These are phyloP conservation scores for Carcina quercana DNA, from an alignment of 2,888 invertebrate species.

Conservation along the genomic window DNA sequence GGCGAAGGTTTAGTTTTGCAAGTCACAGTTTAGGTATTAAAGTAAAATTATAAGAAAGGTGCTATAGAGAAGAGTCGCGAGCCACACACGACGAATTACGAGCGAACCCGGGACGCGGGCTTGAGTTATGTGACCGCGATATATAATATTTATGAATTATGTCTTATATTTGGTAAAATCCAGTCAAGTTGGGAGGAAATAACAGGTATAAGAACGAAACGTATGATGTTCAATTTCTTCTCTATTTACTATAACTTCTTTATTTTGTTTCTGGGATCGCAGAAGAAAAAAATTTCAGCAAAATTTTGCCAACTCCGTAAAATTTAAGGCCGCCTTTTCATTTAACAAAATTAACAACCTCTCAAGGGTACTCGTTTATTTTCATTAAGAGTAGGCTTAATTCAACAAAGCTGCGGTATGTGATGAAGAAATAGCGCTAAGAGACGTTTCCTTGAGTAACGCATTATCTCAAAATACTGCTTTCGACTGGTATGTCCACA, in stretches of 20 bases:
- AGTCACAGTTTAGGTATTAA: slow-evolving; percentile 23
- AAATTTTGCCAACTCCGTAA: no score
- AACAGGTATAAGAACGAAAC: not conserved
- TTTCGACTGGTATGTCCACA: slow-evolving; percentile 48
- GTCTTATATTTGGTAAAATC: slow-evolving; percentile 39
- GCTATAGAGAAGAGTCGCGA: slow-evolving; percentile 53
- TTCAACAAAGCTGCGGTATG: slow-evolving; percentile 7
- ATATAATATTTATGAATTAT: slow-evolving; percentile 62
- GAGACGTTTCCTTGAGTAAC: slow-evolving; percentile 5
- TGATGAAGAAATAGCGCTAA: slow-evolving; percentile 4
- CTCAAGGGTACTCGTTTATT: no score
- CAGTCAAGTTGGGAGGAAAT: slow-evolving; percentile 24
- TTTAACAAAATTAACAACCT: no score
- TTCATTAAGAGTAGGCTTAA: slow-evolving; percentile 7
- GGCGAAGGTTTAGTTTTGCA: slow-evolving; percentile 27
- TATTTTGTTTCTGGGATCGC: not conserved
- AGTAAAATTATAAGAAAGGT: slow-evolving; percentile 40
- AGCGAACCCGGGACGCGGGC: slow-evolving; percentile 52
- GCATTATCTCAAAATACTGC: slow-evolving; percentile 8
- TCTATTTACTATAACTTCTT: not conserved
- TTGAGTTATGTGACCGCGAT: slow-evolving; percentile 60
- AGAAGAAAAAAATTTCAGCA: no score
- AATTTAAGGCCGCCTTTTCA: no score
- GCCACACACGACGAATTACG: slow-evolving; percentile 72
- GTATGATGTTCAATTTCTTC: not conserved